Percentiles rank a stretch among this genome's conserved stretches.
phyloP scores from a whole-genome alignment of 1,140 invertebrate genomes.

The Mamestra configurata region DNA sequence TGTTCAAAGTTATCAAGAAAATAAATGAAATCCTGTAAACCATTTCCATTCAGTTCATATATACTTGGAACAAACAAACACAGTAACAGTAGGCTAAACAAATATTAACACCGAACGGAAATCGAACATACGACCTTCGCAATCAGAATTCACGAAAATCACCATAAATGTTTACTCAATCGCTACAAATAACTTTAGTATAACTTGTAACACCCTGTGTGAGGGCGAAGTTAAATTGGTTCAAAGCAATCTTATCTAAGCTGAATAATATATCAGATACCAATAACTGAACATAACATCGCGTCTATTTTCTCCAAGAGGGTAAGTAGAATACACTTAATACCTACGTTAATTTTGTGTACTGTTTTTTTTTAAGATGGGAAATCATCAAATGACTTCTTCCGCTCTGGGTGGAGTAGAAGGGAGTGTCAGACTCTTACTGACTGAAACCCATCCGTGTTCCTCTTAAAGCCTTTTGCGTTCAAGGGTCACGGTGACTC shows the following conservation, averaged over 20 bases:
- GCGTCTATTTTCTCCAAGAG: not conserved
- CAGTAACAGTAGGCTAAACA: not conserved
- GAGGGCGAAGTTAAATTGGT: conserved; percentile 13
- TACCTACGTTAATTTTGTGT: too few species aligned
- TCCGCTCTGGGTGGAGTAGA: too few species aligned
- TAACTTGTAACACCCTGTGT: conserved; percentile 15
- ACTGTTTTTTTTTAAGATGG: too few species aligned
- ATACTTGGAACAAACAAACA: not conserved
- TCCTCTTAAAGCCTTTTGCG: too few species aligned
- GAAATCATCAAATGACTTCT: too few species aligned
- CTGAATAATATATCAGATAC: not conserved
- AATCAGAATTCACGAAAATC: conserved; percentile 23
- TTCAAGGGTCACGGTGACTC: too few species aligned
- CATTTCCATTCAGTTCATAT: not conserved
- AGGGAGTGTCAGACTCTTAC: too few species aligned
- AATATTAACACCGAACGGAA: conserved; percentile 15
- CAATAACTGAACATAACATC: not conserved
- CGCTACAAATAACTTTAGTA: conserved; percentile 1
- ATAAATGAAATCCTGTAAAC: not conserved
- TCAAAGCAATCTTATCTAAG: conserved; percentile 20
- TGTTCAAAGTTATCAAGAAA: too few species aligned
- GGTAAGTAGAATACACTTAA: too few species aligned
- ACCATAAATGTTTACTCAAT: conserved; percentile 26
- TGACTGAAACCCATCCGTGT: too few species aligned
- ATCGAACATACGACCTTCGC: conserved; percentile 18